phyloP scores from a whole-genome alignment of 2,888 invertebrate genomes.

The Pyrocoelia pectoralis region DNA sequence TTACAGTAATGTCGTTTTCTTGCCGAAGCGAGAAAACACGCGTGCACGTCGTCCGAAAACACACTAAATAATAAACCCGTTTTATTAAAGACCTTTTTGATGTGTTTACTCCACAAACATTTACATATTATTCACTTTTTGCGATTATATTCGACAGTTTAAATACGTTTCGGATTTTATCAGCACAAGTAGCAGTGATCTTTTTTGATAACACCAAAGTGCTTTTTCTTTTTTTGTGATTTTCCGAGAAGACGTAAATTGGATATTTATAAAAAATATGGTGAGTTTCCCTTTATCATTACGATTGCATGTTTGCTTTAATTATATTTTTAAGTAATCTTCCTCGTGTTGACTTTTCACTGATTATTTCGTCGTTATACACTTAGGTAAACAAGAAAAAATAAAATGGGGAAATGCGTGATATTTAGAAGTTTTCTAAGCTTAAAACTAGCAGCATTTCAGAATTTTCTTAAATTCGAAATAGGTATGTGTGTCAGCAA shows the following conservation, averaged over 20 bases:
- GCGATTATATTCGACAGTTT: not conserved
- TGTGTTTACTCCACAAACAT: not conserved
- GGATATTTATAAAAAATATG: slow-evolving; percentile 6
- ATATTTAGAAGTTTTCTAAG: not conserved
- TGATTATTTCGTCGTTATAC: not conserved
- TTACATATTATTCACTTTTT: not conserved
- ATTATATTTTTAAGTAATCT: not conserved
- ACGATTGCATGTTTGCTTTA: not conserved
- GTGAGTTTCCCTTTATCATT: not conserved
- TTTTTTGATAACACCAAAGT: not conserved
- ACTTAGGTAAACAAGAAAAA: not conserved
- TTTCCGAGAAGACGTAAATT: not conserved
- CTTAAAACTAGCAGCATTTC: not conserved
- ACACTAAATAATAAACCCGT: not conserved
- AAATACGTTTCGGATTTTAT: not conserved
- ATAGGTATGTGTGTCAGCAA: not conserved
- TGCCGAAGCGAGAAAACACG: slow-evolving; percentile 25
- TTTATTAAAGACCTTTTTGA: not conserved
- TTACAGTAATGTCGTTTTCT: slow-evolving; percentile 15
- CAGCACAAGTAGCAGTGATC: not conserved
- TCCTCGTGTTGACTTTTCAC: slow-evolving; percentile 1
- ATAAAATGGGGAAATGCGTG: not conserved
- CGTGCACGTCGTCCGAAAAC: slow-evolving; percentile 14
- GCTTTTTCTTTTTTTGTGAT: not conserved
- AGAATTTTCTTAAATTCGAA: not conserved